These are phyloP conservation scores for Danaus plexippus DNA, from an alignment of 1,140 invertebrate species.

Conservation along the genomic window DNA sequence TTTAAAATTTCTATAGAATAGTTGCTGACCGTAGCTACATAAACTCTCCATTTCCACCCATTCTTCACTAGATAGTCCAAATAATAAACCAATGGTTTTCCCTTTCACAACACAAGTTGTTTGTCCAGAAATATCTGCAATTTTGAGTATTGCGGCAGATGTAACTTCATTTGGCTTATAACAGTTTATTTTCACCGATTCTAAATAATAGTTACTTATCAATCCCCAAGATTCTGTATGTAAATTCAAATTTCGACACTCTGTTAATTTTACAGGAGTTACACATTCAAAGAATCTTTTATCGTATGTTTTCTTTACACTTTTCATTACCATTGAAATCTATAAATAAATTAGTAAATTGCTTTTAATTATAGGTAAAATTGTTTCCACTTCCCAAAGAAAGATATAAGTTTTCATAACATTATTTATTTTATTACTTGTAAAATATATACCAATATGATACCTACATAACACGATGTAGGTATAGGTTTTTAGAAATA, in stretches of 20 bases:
- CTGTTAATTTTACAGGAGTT: conserved; percentile 45
- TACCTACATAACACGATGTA: no score
- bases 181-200: conserved; percentile 58
- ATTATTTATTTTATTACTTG: no score
- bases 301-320: conserved; percentile 16
- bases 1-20: conserved; percentile 62
- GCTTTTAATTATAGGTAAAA: no score
- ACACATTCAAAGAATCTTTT: conserved; percentile 31
- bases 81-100: conserved; percentile 38
- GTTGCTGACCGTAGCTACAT: conserved; percentile 35
- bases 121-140: conserved; percentile 48
- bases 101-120: conserved; percentile 51
- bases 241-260: conserved; percentile 37
- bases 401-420: no score
- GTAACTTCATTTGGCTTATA: conserved; percentile 26
- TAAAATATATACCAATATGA: no score
- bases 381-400: no score
- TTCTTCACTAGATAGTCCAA: conserved; percentile 43
- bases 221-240: conserved; percentile 45
- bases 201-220: conserved; percentile 50
- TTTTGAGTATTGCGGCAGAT: conserved; percentile 45
- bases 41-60: conserved; percentile 55
- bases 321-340: conserved; percentile 9
- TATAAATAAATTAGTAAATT: no score
- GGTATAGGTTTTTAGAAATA: no score